Evolutionary conservation across 2,113 vertebrate genomes (phyloP).

Genomic region (Gymnobelideus leadbeateri): DNA sequence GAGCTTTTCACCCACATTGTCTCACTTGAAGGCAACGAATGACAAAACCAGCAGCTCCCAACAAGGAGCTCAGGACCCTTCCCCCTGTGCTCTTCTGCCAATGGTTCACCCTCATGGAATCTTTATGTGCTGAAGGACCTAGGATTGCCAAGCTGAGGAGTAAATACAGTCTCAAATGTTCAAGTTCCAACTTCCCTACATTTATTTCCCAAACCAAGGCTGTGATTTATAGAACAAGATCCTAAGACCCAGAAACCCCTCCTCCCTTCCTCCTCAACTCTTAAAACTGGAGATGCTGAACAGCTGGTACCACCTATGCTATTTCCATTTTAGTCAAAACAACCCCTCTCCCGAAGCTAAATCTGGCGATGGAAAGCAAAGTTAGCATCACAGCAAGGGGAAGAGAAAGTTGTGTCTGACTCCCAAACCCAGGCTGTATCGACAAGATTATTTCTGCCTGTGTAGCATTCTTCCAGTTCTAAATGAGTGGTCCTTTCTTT

Average conservation of each 20-base stretch:
- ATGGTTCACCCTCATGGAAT: not conserved
- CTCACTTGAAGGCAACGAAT: not conserved
- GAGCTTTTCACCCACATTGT: not conserved
- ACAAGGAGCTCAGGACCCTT: not conserved
- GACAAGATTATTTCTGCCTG: slow-evolving; percentile 4
- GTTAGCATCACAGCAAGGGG: not conserved
- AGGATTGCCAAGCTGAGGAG: not conserved
- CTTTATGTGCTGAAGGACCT: not conserved
- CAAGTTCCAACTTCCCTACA: slow-evolving; percentile 27
- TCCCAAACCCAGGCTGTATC: not conserved
- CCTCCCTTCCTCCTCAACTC: not conserved
- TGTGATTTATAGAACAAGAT: slow-evolving; percentile 15
- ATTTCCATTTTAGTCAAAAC: slow-evolving; percentile 48
- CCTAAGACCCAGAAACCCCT: slow-evolving; percentile 25
- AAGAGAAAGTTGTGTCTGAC: slow-evolving; percentile 17
- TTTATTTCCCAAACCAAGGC: slow-evolving; percentile 11
- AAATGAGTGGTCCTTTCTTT: not conserved
- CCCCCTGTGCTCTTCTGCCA: not conserved
- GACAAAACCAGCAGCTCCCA: not conserved
- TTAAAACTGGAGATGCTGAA: slow-evolving; percentile 29
- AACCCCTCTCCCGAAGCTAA: not conserved
- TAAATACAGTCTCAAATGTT: not conserved
- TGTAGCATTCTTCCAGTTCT: not conserved
- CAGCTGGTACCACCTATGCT: not conserved
- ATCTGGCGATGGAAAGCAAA: not conserved